Conservation (phyloP, 2,888 invertebrate genomes). For the Cephus spinipes region DNA sequence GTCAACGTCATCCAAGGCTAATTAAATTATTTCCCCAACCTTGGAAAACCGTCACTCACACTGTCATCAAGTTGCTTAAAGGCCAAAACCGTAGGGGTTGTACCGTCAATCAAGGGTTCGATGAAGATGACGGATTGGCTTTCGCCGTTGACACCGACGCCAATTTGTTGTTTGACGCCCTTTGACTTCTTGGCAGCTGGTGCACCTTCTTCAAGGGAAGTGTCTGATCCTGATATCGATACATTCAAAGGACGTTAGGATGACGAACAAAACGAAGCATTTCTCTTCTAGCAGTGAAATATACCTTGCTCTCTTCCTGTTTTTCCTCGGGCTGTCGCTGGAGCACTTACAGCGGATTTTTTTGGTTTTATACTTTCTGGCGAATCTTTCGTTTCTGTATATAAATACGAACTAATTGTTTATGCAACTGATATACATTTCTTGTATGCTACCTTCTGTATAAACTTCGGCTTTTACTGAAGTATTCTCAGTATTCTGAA, state of each 20-base stretch:
- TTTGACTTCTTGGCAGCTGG: slow-evolving; percentile 23
- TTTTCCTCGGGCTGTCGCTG: slow-evolving; percentile 27
- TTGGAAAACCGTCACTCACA: slow-evolving; percentile 25
- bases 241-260: neutral
- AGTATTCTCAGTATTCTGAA: slow-evolving; percentile 20
- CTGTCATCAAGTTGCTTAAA: slow-evolving; percentile 47
- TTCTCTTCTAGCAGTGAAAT: neutral
- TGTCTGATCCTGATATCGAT: neutral
- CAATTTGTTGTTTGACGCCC: slow-evolving; percentile 34
- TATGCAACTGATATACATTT: neutral
- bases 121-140: slow-evolving; percentile 43
- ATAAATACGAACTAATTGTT: neutral
- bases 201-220: neutral
- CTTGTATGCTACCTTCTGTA: slow-evolving; percentile 22
- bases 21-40: neutral
- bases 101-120: slow-evolving; percentile 43
- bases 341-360: slow-evolving; percentile 28
- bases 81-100: slow-evolving; percentile 37
- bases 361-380: slow-evolving; percentile 16
- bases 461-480: slow-evolving; percentile 33
- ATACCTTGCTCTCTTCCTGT: slow-evolving; percentile 14
- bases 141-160: slow-evolving; percentile 27
- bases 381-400: slow-evolving; percentile 3
- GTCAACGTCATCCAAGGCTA: slow-evolving; percentile 9
- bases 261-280: neutral